Base-by-base conservation (phyloP, 1,140 invertebrate species). In the Gonioctena quinquepunctata region DNA sequence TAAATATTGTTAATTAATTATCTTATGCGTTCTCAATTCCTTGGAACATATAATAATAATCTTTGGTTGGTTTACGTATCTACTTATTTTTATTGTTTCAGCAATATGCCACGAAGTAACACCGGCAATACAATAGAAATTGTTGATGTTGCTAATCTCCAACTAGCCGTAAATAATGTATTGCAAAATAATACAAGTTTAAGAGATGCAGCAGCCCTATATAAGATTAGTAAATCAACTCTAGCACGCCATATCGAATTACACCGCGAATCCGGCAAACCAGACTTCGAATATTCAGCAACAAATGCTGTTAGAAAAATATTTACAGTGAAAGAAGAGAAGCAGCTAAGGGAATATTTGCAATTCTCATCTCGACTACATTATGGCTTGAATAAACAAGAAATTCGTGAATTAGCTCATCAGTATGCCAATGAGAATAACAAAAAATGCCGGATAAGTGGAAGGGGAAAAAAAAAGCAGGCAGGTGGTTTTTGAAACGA, bases 371-470 rank as follows among this genome's bases (percentile, higher is more conserved):
- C 56, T 77, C 6, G 77, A 76, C 42, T 28, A 80, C 56, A 80
- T 76, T 59, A 82, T 81, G 62, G 54, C 76, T 42, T 50, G 72
- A 48, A 82, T 84, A 80, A 27, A 78, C 6, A 72, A 71, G 50
- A 74, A 72, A 68, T 75, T 78, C 16, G 82, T 83, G 27, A 8
- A 42, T 42, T 42, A n/a, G 33, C 33, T 42, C n/a, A 42, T 42
- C 33, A 42, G 33, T 42, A 42, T 3, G 33, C 66, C 81, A n/a
- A 42, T 13, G n/a, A 33, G 4, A 42, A 42, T 59, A 25, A 23
- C 6, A 59, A 23, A 23, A 26, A 59, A 59, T 59, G 21, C 56
- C 56, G 4, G 21, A 22, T n/a, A 11, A 3, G 13, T 59, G 56
- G 56, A 59, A 18, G 8, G 6, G 4, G 11, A 25, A 23, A 25